Conservation (phyloP, 2,888 invertebrate species). For the Andrena praecox region DNA sequence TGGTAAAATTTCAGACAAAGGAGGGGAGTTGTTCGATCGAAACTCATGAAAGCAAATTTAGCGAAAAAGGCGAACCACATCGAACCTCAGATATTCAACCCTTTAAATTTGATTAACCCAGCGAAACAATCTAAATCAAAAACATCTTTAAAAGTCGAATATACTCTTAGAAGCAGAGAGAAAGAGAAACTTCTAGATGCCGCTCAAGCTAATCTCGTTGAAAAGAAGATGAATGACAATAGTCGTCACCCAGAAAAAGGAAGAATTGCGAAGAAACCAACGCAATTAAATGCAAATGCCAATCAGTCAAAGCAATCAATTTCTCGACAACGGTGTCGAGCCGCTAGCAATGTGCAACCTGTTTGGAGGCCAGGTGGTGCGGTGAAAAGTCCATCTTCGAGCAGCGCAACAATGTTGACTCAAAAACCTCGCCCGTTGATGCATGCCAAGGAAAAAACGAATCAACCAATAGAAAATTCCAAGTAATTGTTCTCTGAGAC, state of each 20-base stretch:
- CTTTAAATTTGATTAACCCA: background rate
- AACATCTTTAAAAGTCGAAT: background rate
- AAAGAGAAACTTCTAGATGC: background rate
- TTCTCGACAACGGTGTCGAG: slow-evolving; percentile 22
- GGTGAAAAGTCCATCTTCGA: slow-evolving; percentile 43
- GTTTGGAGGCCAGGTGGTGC: slow-evolving; percentile 61
- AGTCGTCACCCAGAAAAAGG: background rate
- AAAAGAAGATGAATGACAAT: background rate
- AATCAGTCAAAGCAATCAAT: slow-evolving; percentile 30
- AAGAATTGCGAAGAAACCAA: background rate
- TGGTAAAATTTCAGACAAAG: slow-evolving; percentile 20
- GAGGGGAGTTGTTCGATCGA: background rate
- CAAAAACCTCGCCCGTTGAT: slow-evolving; percentile 21
- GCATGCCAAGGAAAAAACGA: slow-evolving; percentile 23
- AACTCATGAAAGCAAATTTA: background rate
- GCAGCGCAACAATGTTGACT: slow-evolving; percentile 27
- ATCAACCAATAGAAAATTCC: background rate
- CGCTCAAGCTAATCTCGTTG: background rate
- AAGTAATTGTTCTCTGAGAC: slow-evolving; percentile 18
- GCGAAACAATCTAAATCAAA: slow-evolving; percentile 11
- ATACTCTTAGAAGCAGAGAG: background rate
- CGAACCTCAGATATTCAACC: slow-evolving; percentile 21
- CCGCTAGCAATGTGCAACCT: slow-evolving; percentile 33
- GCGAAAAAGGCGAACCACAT: slow-evolving; percentile 1
- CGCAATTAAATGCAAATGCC: background rate